Percentiles rank a stretch among this genome's conserved stretches.
phyloP scores from a whole-genome alignment of 2,113 vertebrate genomes.

The Cyanoderma ruficeps region DNA sequence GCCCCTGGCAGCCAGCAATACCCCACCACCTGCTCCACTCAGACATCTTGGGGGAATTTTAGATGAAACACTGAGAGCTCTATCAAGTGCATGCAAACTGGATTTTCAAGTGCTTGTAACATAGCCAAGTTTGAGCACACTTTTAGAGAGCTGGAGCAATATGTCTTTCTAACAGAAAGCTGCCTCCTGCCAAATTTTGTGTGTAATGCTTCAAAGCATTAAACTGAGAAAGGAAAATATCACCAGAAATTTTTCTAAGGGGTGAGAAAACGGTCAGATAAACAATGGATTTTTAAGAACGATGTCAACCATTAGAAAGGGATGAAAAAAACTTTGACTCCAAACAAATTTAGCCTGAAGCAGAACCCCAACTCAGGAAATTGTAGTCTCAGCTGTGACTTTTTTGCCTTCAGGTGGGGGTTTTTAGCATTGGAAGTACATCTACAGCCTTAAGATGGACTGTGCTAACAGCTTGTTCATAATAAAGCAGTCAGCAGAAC shows the following conservation, averaged over 20 bases:
- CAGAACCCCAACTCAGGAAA: neutral
- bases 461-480: slow-evolving; percentile 28
- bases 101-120: slow-evolving; percentile 27
- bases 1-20: neutral
- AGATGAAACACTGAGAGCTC: slow-evolving; percentile 9
- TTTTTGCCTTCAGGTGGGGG: slow-evolving; percentile 7
- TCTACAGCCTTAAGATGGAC: slow-evolving; percentile 38
- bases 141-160: slow-evolving; percentile 49
- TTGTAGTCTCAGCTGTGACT: neutral
- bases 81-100: neutral
- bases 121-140: slow-evolving; percentile 44
- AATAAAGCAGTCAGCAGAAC: slow-evolving; percentile 38
- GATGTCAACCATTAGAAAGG: neutral
- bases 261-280: slow-evolving; percentile 21
- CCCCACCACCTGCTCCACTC: neutral
- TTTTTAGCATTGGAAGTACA: neutral
- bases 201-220: neutral
- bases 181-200: slow-evolving; percentile 8
- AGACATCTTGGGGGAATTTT: neutral
- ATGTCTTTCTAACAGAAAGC: slow-evolving; percentile 56
- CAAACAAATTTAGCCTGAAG: slow-evolving; percentile 12
- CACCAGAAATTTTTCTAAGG: neutral
- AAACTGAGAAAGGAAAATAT: slow-evolving; percentile 24
- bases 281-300: slow-evolving; percentile 31
- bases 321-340: neutral